A percentile compares a stretch with the other conserved stretches of the same genome.
phyloP scores from a whole-genome alignment of 2,888 invertebrate species.

The Epistrophella euchroma region DNA sequence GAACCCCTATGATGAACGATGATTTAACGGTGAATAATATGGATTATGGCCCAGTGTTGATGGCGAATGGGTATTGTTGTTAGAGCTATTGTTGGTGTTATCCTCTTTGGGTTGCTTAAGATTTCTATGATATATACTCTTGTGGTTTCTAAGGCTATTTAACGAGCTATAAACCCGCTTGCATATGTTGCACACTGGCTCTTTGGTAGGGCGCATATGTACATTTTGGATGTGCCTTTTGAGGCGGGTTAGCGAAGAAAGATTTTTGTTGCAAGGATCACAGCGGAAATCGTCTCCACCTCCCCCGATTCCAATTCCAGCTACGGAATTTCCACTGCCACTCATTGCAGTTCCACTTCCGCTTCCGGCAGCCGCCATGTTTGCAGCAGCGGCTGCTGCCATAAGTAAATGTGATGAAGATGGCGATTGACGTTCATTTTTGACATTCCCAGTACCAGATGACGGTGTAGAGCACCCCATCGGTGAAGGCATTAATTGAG shows the following conservation, averaged over 20 bases:
- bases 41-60: slow-evolving; percentile 77
- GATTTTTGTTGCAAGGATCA: slow-evolving; percentile 96
- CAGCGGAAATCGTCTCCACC: slow-evolving; percentile 93
- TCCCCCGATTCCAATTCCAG: slow-evolving; percentile 78
- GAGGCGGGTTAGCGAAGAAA: slow-evolving; percentile 93
- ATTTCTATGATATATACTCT: slow-evolving; percentile 95
- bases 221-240: slow-evolving; percentile 96
- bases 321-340: slow-evolving; percentile 76
- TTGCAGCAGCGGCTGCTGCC: slow-evolving; percentile 75
- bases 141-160: slow-evolving; percentile 95
- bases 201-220: slow-evolving; percentile 94
- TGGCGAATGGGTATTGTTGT: slow-evolving; percentile 68
- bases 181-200: slow-evolving; percentile 96
- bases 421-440: slow-evolving; percentile 71
- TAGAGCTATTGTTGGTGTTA: slow-evolving; percentile 77
- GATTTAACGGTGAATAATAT: slow-evolving; percentile 81
- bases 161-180: slow-evolving; percentile 96
- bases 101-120: slow-evolving; percentile 88
- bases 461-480: slow-evolving; percentile 76
- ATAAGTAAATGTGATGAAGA: slow-evolving; percentile 76
- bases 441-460: slow-evolving; percentile 59
- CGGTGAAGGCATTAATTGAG: slow-evolving; percentile 69
- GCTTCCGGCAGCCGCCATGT: slow-evolving; percentile 57
- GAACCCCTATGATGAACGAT: slow-evolving; percentile 83
- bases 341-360: slow-evolving; percentile 79